A percentile compares a stretch with the other conserved stretches of the same genome.
These are phyloP conservation scores for Lasiurus cinereus DNA, from an alignment of 2,113 vertebrate species.

Conservation along the genomic window DNA sequence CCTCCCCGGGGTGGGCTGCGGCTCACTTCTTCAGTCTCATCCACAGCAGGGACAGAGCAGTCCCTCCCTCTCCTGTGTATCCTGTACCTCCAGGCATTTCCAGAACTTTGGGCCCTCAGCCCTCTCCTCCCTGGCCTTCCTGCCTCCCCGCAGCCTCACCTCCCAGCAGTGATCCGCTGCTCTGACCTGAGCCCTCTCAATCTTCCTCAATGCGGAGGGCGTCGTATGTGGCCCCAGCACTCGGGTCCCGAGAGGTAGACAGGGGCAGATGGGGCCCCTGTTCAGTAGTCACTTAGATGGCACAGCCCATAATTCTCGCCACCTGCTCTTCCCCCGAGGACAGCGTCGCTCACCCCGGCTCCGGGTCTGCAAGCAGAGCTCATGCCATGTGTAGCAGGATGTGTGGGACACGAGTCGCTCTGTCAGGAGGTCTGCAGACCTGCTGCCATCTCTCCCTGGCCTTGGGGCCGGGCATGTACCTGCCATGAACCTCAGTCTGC, in stretches of 20 bases:
- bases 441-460: background rate
- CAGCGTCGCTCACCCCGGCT: rapidly evolving
- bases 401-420: background rate
- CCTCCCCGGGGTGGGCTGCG: background rate
- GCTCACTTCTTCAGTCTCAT: background rate
- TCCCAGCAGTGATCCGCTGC: background rate
- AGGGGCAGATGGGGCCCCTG: background rate
- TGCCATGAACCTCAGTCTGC: background rate
- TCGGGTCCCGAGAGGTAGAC: rapidly evolving
- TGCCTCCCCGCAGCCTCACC: background rate
- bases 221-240: background rate
- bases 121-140: background rate
- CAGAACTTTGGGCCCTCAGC: background rate
- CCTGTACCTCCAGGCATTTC: background rate
- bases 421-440: no score
- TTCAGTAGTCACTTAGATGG: no score
- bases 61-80: background rate
- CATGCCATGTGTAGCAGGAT: rapidly evolving
- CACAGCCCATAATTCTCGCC: rapidly evolving
- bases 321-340: no score
- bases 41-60: background rate
- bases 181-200: background rate
- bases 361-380: background rate
- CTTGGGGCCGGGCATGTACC: background rate
- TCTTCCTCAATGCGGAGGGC: background rate